Conservation (phyloP, 2,888 invertebrate species). For the Drosophila helvetica region DNA sequence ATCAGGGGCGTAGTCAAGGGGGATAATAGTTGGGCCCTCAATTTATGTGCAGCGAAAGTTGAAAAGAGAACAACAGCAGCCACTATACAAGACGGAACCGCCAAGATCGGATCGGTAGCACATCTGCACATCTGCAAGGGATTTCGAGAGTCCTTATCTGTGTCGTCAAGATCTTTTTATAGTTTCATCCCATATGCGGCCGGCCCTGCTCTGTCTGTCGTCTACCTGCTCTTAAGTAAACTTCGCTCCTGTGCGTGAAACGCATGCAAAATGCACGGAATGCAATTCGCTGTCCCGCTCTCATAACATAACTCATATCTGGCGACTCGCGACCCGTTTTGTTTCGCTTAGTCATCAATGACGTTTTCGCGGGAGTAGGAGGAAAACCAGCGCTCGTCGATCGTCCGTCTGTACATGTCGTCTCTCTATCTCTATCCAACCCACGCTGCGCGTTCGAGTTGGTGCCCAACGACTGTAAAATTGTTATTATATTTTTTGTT, state of each 20-base stretch:
- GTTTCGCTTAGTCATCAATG: constrained; percentile 66
- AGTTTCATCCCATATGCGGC: background rate
- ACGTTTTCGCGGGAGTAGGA: constrained; percentile 55
- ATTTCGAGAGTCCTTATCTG: background rate
- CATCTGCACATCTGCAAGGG: constrained; percentile 2
- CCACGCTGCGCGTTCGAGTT: constrained; percentile 45
- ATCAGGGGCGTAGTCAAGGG: background rate
- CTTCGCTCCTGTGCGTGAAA: constrained; percentile 42
- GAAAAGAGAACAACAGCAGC: constrained; percentile 25
- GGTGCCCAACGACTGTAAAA: constrained; percentile 31
- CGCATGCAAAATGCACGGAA: constrained; percentile 40
- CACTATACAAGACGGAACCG: too few relatives aligned
- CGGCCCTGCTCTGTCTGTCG: background rate
- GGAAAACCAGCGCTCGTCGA: constrained; percentile 7
- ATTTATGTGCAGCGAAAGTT: background rate
- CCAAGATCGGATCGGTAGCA: constrained; percentile 11
- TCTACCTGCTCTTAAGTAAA: constrained; percentile 40
- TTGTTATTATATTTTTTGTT: constrained; percentile 11
- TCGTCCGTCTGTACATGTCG: background rate
- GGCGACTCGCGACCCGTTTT: constrained; percentile 21
- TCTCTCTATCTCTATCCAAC: background rate
- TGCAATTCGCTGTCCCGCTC: constrained; percentile 8
- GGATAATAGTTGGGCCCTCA: background rate
- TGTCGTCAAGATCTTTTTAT: background rate
- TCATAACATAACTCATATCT: constrained; percentile 38